These are phyloP conservation scores for Heterohyrax brucei DNA, from an alignment of 2,797 vertebrate species.

Conservation along the genomic window DNA sequence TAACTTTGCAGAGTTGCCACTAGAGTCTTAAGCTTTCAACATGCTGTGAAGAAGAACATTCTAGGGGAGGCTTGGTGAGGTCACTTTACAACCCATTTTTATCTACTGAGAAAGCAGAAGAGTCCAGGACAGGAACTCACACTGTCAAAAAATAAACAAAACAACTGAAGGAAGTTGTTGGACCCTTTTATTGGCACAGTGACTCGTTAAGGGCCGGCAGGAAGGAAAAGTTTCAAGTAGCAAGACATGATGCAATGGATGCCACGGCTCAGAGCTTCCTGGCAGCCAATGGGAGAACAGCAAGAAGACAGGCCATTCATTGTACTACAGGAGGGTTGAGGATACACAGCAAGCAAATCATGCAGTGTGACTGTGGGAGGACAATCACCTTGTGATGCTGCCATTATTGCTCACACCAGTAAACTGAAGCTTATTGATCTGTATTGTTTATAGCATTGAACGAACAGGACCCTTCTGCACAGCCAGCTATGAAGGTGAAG, in stretches of 20 bases:
- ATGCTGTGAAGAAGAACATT: neutral
- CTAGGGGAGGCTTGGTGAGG: neutral
- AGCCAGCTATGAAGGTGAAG: conserved; percentile 77
- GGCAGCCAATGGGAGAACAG: conserved; percentile 56
- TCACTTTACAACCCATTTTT: fast-evolving
- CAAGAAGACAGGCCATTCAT: conserved; percentile 63
- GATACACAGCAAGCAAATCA: conserved; percentile 71
- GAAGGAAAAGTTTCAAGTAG: conserved; percentile 71
- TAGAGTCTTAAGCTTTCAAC: neutral
- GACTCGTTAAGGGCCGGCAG: conserved; percentile 78
- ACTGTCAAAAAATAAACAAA: neutral
- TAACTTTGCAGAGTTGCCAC: fast-evolving
- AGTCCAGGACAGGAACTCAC: neutral
- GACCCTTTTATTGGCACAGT: conserved; percentile 83
- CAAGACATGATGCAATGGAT: conserved; percentile 48
- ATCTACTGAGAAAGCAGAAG: neutral
- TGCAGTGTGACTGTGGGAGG: conserved; percentile 65
- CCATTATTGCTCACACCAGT: conserved; percentile 59
- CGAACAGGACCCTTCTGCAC: conserved; percentile 70
- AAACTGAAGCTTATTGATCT: conserved; percentile 67
- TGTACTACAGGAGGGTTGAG: conserved; percentile 69
- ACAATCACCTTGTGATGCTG: conserved; percentile 63
- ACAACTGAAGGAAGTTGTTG: neutral
- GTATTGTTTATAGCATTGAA: conserved; percentile 75
- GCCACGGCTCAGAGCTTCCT: conserved; percentile 61